These are phyloP conservation scores for Rhincodon typus DNA, from an alignment of 2,797 vertebrate genomes.

Conservation along the genomic window DNA sequence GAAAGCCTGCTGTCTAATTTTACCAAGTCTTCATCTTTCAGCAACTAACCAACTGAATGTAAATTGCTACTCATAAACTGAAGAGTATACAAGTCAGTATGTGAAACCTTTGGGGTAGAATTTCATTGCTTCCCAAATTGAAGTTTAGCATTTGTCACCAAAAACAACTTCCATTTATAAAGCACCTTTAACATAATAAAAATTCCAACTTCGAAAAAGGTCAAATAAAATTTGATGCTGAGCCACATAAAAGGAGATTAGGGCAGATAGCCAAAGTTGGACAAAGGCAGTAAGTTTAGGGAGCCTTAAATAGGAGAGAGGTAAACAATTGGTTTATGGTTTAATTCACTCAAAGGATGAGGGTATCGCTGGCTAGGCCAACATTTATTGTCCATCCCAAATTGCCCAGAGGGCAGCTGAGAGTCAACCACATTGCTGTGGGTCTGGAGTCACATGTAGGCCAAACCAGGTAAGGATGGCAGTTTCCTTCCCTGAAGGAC, in stretches of 20 bases:
- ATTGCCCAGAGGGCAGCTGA: no score
- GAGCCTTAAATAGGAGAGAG: no score
- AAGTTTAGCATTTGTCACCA: not conserved
- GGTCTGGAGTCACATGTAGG: no score
- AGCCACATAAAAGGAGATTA: not conserved
- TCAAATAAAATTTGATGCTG: not conserved
- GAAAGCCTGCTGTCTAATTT: conserved; percentile 22
- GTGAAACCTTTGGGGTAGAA: not conserved
- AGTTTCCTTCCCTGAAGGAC: no score
- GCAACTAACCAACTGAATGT: not conserved
- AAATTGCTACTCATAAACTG: not conserved
- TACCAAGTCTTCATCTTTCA: not conserved
- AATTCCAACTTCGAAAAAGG: not conserved
- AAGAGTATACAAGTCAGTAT: not conserved
- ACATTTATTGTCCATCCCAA: no score
- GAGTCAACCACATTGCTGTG: no score
- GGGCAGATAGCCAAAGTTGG: not conserved
- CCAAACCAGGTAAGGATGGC: no score
- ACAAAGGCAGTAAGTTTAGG: not conserved
- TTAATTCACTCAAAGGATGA: no score
- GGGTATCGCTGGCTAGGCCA: no score
- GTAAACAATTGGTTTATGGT: no score
- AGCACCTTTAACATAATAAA: not conserved
- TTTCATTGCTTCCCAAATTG: not conserved
- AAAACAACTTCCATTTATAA: not conserved